Evolutionary conservation across 2,113 vertebrate genomes (phyloP).

Genomic region (Hippocampus guttulatus): DNA sequence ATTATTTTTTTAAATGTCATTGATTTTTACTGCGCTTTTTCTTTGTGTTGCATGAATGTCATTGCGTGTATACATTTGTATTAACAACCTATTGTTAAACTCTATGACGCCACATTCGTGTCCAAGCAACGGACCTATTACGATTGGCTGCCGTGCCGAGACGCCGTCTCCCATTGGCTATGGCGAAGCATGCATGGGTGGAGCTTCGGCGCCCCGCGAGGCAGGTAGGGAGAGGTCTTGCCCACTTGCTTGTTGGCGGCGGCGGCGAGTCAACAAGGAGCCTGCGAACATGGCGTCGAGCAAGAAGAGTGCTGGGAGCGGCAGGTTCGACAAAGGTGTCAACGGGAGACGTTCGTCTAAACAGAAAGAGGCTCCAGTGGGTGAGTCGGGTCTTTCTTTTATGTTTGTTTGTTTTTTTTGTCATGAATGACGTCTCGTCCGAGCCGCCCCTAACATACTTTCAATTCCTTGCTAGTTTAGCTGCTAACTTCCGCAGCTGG

Average conservation of each 20-base stretch:
- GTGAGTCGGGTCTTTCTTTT: conserved; percentile 42
- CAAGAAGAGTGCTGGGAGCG: conserved; percentile 58
- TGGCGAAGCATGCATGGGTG: conserved; percentile 22
- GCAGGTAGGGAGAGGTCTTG: conserved; percentile 44
- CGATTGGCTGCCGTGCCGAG: background rate
- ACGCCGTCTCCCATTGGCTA: conserved; percentile 39
- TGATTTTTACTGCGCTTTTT: background rate
- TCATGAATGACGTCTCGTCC: background rate
- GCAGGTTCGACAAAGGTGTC: conserved; percentile 56
- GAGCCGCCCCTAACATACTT: background rate
- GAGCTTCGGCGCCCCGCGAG: conserved; percentile 12
- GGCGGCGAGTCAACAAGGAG: conserved; percentile 45
- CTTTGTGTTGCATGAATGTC: too few species aligned
- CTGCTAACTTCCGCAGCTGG: background rate
- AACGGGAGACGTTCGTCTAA: conserved; percentile 68
- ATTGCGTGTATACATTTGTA: too few species aligned
- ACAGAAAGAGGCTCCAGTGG: conserved; percentile 68
- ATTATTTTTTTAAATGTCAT: too few species aligned
- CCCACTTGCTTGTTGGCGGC: conserved; percentile 21
- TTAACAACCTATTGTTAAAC: background rate
- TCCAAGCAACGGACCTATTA: background rate
- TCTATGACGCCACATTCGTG: background rate
- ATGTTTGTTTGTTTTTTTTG: background rate
- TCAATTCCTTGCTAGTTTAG: conserved; percentile 22
- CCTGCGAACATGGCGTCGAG: conserved; percentile 72